A percentile compares a stretch with the other conserved stretches of the same genome.
Evolutionary conservation across 2,113 vertebrate species (phyloP).

Genomic region (Chloebia gouldiae): DNA sequence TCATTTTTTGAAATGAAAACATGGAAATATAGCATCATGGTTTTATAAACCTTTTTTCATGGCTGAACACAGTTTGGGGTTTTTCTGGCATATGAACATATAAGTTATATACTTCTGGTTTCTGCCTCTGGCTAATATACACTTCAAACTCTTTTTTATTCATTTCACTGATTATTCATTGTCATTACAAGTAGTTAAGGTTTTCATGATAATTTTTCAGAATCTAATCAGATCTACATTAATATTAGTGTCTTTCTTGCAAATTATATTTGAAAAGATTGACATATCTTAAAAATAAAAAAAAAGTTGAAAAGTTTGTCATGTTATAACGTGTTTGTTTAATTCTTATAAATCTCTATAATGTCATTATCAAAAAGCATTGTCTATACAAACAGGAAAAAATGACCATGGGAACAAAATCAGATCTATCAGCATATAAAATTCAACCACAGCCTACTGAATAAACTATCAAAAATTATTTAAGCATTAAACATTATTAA

Average conservation of each 20-base stretch:
- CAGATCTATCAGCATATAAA: background rate
- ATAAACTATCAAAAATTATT: background rate
- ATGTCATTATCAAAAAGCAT: background rate
- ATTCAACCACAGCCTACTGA: background rate
- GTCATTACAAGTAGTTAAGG: background rate
- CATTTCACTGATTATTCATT: background rate
- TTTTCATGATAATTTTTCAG: background rate
- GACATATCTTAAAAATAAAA: background rate
- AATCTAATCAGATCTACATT: background rate
- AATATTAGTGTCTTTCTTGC: background rate
- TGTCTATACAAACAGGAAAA: background rate
- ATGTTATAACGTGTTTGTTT: background rate
- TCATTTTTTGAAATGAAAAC: background rate
- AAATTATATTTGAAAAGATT: background rate
- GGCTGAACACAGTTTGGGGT: accelerated
- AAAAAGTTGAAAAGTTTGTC: background rate
- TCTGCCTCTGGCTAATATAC: background rate
- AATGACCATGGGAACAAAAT: background rate
- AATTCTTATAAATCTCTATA: background rate
- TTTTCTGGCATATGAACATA: background rate
- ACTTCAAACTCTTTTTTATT: background rate
- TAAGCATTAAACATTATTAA: background rate
- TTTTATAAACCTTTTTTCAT: background rate
- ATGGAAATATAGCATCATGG: background rate
- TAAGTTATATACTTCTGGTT: background rate